Base-by-base conservation (phyloP, 2,113 vertebrate species). In the Poeciliopsis retropinna region DNA sequence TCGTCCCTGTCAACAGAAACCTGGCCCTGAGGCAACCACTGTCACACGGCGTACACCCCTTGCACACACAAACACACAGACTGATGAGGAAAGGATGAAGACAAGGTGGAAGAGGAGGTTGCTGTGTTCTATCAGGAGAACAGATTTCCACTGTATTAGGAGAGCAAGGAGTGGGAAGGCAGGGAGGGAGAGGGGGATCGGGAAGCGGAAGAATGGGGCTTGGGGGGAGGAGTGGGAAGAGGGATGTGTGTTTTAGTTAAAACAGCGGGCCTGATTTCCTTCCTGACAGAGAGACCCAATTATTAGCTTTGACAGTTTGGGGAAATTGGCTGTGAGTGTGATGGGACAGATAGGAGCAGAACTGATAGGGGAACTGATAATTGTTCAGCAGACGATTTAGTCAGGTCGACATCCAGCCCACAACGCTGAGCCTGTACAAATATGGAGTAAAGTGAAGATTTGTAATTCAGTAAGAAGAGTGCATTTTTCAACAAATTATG, bases 1-100 rank as follows among this genome's bases (percentile, higher is more conserved):
- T 95, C 95, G 95, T 95, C 95, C 95, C 96, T 97, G 96, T 97
- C 96, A 97, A 94, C 95, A 95, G 96, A 88, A 92, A 92, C 91
- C 88, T 89, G 92, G 89, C 91, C 92, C 92, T 65, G 85, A 91
- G 92, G 92, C 92, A 89, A 92, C 87, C 87, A 78, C 91, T 93
- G 92, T 91, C 92, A 92, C 88, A 86, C 86, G 64, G 79, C 57
- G 78, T 79, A 72, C 84, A 78, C 57, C 77, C 71, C 69, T 54
- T 64, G 5, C 67, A 65, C 65, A 60, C 72, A 75, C 70, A 69
- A 41, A 68, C 72, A 72, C 75, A 64, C 73, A 67, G 66, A 66
- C 64, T 4, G 3, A 70, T 14, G 67, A 17, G 7, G 28, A 72
- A 75, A 37, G 85, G 78, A 81, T 39, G 77, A 71, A 54, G 70